Conservation (phyloP, 1,140 invertebrate species). For the Argopecten irradians region DNA sequence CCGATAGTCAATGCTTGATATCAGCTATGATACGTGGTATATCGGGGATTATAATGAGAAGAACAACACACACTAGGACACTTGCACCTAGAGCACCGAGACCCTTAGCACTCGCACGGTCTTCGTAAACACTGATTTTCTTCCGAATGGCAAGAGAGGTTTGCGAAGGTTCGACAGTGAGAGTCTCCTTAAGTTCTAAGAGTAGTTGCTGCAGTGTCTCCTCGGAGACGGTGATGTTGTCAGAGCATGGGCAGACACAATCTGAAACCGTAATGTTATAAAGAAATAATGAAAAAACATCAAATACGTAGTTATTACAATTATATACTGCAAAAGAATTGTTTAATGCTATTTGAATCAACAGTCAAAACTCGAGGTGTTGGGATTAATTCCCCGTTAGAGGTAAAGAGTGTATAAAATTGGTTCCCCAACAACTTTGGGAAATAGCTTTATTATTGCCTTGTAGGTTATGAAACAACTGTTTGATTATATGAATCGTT, state of each 20-base stretch:
- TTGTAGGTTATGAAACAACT: too few relatives aligned
- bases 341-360: too few relatives aligned
- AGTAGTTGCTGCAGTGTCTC: not conserved
- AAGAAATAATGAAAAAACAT: too few relatives aligned
- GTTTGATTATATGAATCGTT: too few relatives aligned
- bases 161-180: not conserved
- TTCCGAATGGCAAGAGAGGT: not conserved
- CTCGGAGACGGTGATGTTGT: not conserved
- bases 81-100: not conserved
- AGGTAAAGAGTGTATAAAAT: too few relatives aligned
- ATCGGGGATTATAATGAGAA: not conserved
- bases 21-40: not conserved
- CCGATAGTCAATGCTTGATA: not conserved
- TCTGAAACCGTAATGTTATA: not conserved
- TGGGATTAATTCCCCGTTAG: too few relatives aligned
- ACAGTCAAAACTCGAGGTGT: too few relatives aligned
- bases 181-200: not conserved
- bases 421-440: too few relatives aligned
- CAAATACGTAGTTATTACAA: too few relatives aligned
- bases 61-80: not conserved
- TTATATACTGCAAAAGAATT: too few relatives aligned
- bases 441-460: too few relatives aligned
- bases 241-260: not conserved
- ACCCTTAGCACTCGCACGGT: constrained; percentile 4
- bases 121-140: not conserved